Evolutionary conservation across 2,888 invertebrate genomes (phyloP), one percentile per base, ranked within the genome.

Genomic region (Carterocephalus palaemon): DNA sequence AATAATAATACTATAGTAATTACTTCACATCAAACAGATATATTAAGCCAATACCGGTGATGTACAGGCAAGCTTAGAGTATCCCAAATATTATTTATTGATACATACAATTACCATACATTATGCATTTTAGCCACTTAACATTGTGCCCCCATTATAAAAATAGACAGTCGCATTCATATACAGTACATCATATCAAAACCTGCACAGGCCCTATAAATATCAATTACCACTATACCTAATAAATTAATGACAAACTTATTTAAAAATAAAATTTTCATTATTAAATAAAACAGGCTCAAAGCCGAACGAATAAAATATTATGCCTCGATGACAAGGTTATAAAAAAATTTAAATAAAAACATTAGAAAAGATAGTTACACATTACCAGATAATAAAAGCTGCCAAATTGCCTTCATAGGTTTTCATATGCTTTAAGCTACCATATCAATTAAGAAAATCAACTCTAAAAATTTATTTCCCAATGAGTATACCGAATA

Each of bases 81-180:
- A 38, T 20, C 3, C 20, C 40, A 51, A 57, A 58, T 56, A 59
- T 59, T 45, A 51, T 60, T 53, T 58, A 60, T 59, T 62, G 29
- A 9, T 41, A 41, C 12, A 32, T 32, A 40, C 31, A 40, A 32
- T 32, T 8, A 41, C 8, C 10, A 42, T 33, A 26, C 8, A 26
- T 42, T 33, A 75, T 77, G 77, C 74, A 71, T 67, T 73, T 74
- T 75, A 81, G 77, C 81, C 80, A 81, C 79, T 68, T 75, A 80
- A 81, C 79, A 75, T 74, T 65, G 41, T 60, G 59, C 59, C 69
- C 71, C 67, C 70, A 53, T 73, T 80, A 80, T 61, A 82, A 81
- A 81, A 81, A 81, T 80, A 80, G 72, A 74, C 68, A 72, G 62
- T 66, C 67, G 62, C 20, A 34, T 36, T 36, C 43, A 36, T 23